phyloP scores from a whole-genome alignment of 2,888 invertebrate genomes.

The Mesochorus sp. region DNA sequence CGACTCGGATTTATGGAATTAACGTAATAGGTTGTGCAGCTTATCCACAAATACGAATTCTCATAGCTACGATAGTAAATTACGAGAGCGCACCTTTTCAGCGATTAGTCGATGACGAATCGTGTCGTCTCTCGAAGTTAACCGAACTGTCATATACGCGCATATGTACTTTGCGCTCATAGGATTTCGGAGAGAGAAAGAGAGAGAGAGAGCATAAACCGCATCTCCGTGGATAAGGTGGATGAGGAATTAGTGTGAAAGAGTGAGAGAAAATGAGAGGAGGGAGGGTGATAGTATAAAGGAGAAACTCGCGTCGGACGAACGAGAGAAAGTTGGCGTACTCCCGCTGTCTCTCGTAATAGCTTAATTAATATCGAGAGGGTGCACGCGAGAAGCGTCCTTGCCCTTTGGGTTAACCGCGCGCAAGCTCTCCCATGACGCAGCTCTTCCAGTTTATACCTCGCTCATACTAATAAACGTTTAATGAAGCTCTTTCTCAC shows the following conservation, averaged over 20 bases:
- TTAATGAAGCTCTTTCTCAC: constrained; percentile 39
- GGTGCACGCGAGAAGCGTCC: constrained; percentile 7
- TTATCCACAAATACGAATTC: neutral
- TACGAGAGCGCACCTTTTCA: neutral
- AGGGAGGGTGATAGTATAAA: constrained; percentile 6
- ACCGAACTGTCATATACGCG: neutral
- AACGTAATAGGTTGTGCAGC: too few species aligned
- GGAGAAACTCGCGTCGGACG: neutral
- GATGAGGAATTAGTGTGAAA: too few species aligned
- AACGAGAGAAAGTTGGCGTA: constrained; percentile 48
- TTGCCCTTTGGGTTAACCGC: constrained; percentile 45
- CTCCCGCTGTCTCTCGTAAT: constrained; percentile 48
- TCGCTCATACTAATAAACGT: constrained; percentile 45
- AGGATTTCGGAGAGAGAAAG: neutral
- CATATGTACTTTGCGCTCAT: neutral
- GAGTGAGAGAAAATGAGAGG: too few species aligned
- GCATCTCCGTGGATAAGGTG: neutral
- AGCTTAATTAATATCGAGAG: constrained; percentile 55
- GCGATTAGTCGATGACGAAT: constrained; percentile 18
- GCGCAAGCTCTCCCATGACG: constrained; percentile 42
- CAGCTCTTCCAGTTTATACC: constrained; percentile 37
- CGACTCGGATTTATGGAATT: too few species aligned
- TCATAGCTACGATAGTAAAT: constrained; percentile 1
- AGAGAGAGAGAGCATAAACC: neutral
- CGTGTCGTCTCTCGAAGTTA: neutral